Evolutionary conservation across 2,888 invertebrate genomes (phyloP), one percentile per base, ranked within the genome.

Genomic region (Zaprionus obscuricornis): DNA sequence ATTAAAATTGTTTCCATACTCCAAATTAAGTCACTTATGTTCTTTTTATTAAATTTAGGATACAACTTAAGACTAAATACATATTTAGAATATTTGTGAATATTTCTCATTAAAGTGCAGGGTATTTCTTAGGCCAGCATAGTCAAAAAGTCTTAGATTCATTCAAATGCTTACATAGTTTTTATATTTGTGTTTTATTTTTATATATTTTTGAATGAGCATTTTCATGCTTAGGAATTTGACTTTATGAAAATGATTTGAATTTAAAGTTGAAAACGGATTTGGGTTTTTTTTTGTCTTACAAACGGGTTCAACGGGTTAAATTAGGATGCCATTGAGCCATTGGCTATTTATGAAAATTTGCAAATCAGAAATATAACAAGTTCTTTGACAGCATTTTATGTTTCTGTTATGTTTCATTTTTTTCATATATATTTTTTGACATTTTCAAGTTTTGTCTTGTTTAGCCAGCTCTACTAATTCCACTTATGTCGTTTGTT

Each of bases 361-460:
- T 56, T 68, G 72, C 85, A 71, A 85, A 83, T 71, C 56, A 58
- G 18, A 68, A 63, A 45, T 56, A 63, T 52, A 74, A 70, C 64
- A 78, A 54, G 56, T 60, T 74, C 59, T 55, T 33, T 49, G 59
- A 39, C 57, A 65, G 37, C 43, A 33, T 49, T 56, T 66, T 47
- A 72, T 57, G 43, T 46, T 34, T 49, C 10, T 20, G 43, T 11
- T 24, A 46, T 49, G 33, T 43, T 69, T 58, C 34, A 39, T 40
- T 58, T 2, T 17, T 16, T 26, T 6, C 14, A n/a, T 26, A 10
- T 42, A 6, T 22, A 14, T 42, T 27, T 27, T 18, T 43, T 56
- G 36, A 7, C 43, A n/a, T n/a, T n/a, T n/a, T n/a, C n/a, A n/a
- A n/a, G n/a, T n/a, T n/a, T n/a, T n/a, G n/a, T n/a, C n/a, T n/a